A percentile compares a stretch with the other conserved stretches of the same genome.
Conservation (phyloP, 2,888 invertebrate genomes). For the Luperina nickerlii region DNA sequence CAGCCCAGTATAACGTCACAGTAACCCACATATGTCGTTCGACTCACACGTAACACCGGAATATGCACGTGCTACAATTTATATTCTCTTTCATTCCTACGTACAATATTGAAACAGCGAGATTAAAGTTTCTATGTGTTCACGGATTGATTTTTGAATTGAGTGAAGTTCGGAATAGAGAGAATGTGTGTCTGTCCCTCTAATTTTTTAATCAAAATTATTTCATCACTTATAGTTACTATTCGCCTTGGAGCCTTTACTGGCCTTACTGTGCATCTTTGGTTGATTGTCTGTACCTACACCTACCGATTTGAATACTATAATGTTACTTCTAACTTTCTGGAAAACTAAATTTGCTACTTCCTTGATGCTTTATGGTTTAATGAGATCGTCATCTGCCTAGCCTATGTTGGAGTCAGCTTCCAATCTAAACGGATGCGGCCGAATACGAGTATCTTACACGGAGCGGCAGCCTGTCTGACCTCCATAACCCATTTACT, state of each 20-base stretch:
- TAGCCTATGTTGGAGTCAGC: too few species aligned
- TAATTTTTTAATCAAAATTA: background rate
- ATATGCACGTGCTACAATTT: constrained; percentile 51
- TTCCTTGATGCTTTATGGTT: background rate
- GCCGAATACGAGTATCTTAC: too few species aligned
- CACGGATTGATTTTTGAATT: constrained; percentile 55
- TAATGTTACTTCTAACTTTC: background rate
- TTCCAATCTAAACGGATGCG: too few species aligned
- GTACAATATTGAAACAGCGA: constrained; percentile 61
- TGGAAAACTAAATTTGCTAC: too few species aligned
- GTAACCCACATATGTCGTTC: constrained; percentile 51
- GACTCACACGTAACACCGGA: constrained; percentile 28
- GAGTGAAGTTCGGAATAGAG: background rate
- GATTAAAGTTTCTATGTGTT: constrained; percentile 58
- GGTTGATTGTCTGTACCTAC: too few species aligned
- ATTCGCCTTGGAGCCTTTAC: background rate
- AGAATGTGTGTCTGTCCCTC: background rate
- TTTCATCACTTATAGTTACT: background rate
- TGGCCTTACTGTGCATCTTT: background rate
- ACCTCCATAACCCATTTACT: too few species aligned
- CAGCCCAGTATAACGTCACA: background rate
- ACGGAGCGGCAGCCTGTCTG: too few species aligned
- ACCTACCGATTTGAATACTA: background rate
- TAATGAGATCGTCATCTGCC: background rate
- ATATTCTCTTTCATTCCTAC: constrained; percentile 55